Base-by-base conservation (phyloP, 2,797 vertebrate species). In the Eospalax fontanierii region DNA sequence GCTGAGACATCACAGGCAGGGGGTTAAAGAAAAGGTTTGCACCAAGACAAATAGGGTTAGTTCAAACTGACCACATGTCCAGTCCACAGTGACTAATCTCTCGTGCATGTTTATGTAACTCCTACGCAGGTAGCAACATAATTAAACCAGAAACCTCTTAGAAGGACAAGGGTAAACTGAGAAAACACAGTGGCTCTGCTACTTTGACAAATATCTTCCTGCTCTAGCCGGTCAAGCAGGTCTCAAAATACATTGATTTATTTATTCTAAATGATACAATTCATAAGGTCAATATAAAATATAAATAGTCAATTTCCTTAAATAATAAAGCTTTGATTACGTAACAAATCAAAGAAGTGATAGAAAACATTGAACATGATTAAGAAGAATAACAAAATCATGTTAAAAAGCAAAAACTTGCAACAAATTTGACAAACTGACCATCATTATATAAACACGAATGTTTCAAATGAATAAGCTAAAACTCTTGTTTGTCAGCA, bases 31-130 rank as follows among this genome's bases (percentile, higher is more conserved):
- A 89, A 96, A 83, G 19, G 21, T 33, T 83, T 88, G 54, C 16
- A 87, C 35, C 68, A 85, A 97, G 93, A 95, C 19, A 89, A 91
- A 84, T 14, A 73, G 22, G 26, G 26, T 71, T 87, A 38, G 26
- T 61, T 84, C 40, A 50, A 66, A 88, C 74, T 87, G 80, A 92
- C 66, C 33, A 89, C 75, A 80, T 61, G 35, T 73, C 75, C 46
- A 33, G 43, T 66, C 30, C 30, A 18, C 38, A 84, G 8, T 66
- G 91, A 92, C 8, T 76, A 85, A 91, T 92, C 70, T 66, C 65
- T 90, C 54, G 46, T 50, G 46, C 35, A 65, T 38, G 43, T 89
- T 88, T 87, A 59, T 89, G 7, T 76, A 84, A 81, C 54, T 68
- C 92, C 89, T 65, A 92, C 6, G 15, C 84, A 50, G 21, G 73